These are phyloP conservation scores for Hydrozoanthus gracilis DNA, from an alignment of 92 coral and sea anemone genomes.

Conservation along the genomic window DNA sequence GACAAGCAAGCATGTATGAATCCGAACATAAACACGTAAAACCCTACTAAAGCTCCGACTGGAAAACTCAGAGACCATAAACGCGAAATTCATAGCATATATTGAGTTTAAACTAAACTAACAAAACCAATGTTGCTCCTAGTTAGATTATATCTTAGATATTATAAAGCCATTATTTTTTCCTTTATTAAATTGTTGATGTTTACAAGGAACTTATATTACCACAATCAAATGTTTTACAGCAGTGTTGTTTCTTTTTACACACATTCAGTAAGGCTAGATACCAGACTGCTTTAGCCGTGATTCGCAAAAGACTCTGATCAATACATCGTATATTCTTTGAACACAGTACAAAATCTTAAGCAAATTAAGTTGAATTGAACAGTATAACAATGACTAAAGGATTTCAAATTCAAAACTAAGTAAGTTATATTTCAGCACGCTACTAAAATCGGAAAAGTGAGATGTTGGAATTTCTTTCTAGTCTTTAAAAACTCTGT, in stretches of 20 bases:
- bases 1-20: not conserved
- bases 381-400: too few species aligned
- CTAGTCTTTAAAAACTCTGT: too few species aligned
- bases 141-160: not conserved
- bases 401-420: too few species aligned
- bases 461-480: too few species aligned
- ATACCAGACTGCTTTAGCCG: slow-evolving; percentile 25
- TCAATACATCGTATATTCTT: too few species aligned
- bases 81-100: not conserved
- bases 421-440: too few species aligned
- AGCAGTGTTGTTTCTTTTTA: not conserved
- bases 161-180: not conserved
- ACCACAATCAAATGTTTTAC: slow-evolving; percentile 19
- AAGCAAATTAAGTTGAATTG: too few species aligned
- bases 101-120: slow-evolving; percentile 6
- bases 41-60: not conserved
- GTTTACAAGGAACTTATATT: slow-evolving; percentile 35
- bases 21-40: not conserved
- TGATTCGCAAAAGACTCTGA: slow-evolving; percentile 10
- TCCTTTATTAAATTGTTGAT: slow-evolving; percentile 30
- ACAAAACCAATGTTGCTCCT: not conserved
- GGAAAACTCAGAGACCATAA: not conserved
- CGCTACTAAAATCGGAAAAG: too few species aligned
- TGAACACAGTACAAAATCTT: not conserved
- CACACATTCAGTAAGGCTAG: not conserved